Base-by-base conservation (phyloP, 2,797 vertebrate genomes). In the Spinibarbus caldwelli region DNA sequence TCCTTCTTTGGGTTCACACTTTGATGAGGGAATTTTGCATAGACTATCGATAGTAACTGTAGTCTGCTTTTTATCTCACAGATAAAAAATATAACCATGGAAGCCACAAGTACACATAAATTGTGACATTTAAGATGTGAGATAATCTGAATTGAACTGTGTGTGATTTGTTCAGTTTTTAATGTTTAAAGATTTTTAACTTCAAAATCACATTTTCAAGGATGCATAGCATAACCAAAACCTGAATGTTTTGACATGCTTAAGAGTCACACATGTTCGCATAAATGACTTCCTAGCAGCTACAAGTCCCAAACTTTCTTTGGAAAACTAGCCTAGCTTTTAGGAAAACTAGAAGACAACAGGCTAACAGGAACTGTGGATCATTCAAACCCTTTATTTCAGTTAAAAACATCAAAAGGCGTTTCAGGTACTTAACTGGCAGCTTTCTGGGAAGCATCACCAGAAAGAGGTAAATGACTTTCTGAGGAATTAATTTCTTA, bases 361-460 rank as follows among this genome's bases (percentile, higher is more conserved):
- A 70, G 7, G 31, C 4, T 62, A 59, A 59, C 52, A 43, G 12
- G 54, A 82, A 75, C 70, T 75, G 29, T 14, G 41, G 26, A 38
- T 29, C 21, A 83, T 38, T 52, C 23, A 77, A 23, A n/a, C 5
- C 6, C 8, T 54, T 70, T 31, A 43, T 84, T 78, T 57, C 2
- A 68, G 62, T 52, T 54, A 41, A 49, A 52, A 77, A 29, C 45
- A 67, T 6, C 6, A 38, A 45, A 45, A 45, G 6, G 23, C 2
- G 0, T 67, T 77, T 77, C 72, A 41, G 45, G 12, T 21, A 41
- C 41, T 54, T 8, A 57, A 11, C 14, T 12, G 36, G n/a, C 34
- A 34, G 47, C 62, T 17, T 84, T 84, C 82, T 41, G 36, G 47
- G 47, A 83, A 84, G 11, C 47, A 34, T 76, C 71, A 41, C 31